Base-by-base conservation (phyloP, 35 echinoderm and acorn worm genomes). In the Anneissia japonica region DNA sequence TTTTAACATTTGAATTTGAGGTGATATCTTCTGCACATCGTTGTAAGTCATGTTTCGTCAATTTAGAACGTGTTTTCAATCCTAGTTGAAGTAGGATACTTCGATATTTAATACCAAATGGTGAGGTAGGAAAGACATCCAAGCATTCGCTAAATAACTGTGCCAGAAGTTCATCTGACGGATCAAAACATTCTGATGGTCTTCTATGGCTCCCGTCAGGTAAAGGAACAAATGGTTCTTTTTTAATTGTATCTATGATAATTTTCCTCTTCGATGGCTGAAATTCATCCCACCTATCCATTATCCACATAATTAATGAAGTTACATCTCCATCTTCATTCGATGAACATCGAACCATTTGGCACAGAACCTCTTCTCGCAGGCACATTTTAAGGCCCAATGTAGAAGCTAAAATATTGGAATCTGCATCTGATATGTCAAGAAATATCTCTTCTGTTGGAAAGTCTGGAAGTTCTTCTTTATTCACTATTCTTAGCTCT, bases 101-200 rank as follows among this genome's bases (percentile, higher is more conserved):
- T 1, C 5, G 11, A 64, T 12, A 33, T 2, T 80, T 79, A 37
- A 3, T 13, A 46, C 30, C 21, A 78, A 80, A 17, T 28, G 45
- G 5, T 80, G 30, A n/a, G 12, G 0, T 51, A 30, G 55, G 39
- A 83, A 26, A 36, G 40, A 79, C 3, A 87, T 30, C 40, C 32
- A 19, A 4, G 0, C 36, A 10, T 79, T 32, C n/a, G 21, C 28
- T 77, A 80, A 33, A 87, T 80, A 36, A 38, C 13, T 32, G 64
- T 73, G 6, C 41, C 51, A 41, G 80, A 77, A 64, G 51, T 11
- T 87, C 12, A 87, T 87, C 77, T 51, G 76, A 72, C 6, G 32
- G 39, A 64, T 87, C 86, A 80, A 64, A 87, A 34, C 77, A 34
- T 10, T 87, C 86, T 28, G 39, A 77, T 13, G 86, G 51, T n/a